Evolutionary conservation across 2,113 vertebrate species (phyloP).

Genomic region (Rattus rattus): DNA sequence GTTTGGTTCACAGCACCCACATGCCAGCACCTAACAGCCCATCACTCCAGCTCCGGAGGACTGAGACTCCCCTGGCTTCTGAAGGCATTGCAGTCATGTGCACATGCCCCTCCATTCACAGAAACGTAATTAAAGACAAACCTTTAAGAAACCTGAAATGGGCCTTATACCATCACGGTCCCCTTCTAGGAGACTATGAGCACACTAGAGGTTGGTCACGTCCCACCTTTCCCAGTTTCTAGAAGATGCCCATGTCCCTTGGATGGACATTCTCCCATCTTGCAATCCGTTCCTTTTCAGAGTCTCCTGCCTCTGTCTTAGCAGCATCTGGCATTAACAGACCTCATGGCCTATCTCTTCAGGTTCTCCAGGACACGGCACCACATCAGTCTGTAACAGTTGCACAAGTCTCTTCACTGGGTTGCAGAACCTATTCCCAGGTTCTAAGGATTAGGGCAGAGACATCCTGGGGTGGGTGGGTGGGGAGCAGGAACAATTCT

Average conservation of each 20-base stretch:
- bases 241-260: neutral
- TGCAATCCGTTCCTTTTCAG: neutral
- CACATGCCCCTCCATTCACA: neutral
- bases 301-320: neutral
- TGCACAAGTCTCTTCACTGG: rapidly evolving
- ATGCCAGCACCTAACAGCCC: too few species aligned
- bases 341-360: neutral
- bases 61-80: too few species aligned
- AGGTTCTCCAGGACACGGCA: too few species aligned
- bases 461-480: too few species aligned
- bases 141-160: neutral
- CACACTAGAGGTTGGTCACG: rapidly evolving
- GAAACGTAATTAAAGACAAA: too few species aligned
- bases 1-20: neutral
- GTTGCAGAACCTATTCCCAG: neutral
- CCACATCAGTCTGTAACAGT: neutral
- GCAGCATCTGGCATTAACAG: neutral
- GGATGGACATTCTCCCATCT: neutral
- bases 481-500: rapidly evolving
- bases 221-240: neutral
- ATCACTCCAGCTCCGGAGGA: neutral
- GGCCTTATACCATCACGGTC: neutral
- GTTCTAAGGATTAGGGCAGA: neutral
- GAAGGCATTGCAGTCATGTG: neutral
- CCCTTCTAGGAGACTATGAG: rapidly evolving